These are phyloP conservation scores for Bombus soroeensis DNA, from an alignment of 1,140 invertebrate species.

Conservation along the genomic window DNA sequence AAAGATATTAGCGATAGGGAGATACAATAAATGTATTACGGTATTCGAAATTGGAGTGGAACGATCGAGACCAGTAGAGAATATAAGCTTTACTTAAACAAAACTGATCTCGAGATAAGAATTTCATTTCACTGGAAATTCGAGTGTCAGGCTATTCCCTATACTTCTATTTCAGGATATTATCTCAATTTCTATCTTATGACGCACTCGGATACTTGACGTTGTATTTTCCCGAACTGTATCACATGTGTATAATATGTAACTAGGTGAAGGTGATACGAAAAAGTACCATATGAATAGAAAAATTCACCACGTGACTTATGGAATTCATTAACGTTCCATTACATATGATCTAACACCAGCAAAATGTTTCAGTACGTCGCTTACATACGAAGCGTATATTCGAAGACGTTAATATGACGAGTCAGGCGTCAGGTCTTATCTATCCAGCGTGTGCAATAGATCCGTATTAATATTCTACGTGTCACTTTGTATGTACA, in stretches of 20 bases:
- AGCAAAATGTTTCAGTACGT: background rate
- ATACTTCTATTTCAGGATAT: background rate
- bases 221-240: background rate
- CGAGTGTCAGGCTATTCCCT: background rate
- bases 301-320: background rate
- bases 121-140: background rate
- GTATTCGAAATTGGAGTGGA: no score
- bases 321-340: background rate
- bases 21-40: no score
- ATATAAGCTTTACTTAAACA: background rate
- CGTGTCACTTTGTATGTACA: background rate
- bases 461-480: slow-evolving; percentile 23
- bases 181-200: slow-evolving; percentile 3
- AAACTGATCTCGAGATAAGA: background rate
- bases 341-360: background rate
- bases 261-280: background rate
- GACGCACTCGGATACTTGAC: background rate
- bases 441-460: slow-evolving; percentile 11
- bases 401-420: background rate
- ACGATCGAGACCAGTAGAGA: no score
- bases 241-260: background rate
- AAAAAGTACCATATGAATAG: background rate
- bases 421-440: background rate
- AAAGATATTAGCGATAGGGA: background rate
- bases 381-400: background rate